phyloP scores from a whole-genome alignment of 2,888 invertebrate species.

The Amphiduros pacificus region DNA sequence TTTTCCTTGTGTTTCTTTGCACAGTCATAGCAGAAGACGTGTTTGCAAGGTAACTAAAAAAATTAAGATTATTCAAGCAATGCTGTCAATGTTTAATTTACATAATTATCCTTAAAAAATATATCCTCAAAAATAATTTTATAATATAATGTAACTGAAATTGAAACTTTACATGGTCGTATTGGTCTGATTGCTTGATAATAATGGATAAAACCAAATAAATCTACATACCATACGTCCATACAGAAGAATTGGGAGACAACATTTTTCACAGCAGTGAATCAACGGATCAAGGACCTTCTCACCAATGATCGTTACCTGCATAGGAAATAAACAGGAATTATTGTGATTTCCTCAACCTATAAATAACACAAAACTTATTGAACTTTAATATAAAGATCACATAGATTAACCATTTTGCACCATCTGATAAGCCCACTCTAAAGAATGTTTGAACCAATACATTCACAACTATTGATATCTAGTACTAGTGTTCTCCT shows the following conservation, averaged over 20 bases:
- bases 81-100: not conserved
- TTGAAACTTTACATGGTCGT: not conserved
- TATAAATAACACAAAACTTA: too few relatives aligned
- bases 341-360: too few relatives aligned
- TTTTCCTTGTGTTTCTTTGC: constrained; percentile 88
- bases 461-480: too few relatives aligned
- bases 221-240: constrained; percentile 80
- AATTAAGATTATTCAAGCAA: constrained; percentile 2
- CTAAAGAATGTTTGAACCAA: too few relatives aligned
- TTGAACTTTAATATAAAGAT: too few relatives aligned
- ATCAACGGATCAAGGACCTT: constrained; percentile 96
- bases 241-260: constrained; percentile 93
- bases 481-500: too few relatives aligned
- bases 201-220: not conserved
- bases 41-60: constrained; percentile 90
- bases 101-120: too few relatives aligned
- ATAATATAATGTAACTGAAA: not conserved
- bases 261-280: constrained; percentile 93
- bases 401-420: too few relatives aligned
- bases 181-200: too few relatives aligned
- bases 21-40: constrained; percentile 92
- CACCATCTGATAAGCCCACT: too few relatives aligned
- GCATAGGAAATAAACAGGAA: not conserved
- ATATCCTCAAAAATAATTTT: not conserved
- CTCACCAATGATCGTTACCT: constrained; percentile 68